phyloP scores from a whole-genome alignment of 2,113 vertebrate species.

The Hypanus sabinus region DNA sequence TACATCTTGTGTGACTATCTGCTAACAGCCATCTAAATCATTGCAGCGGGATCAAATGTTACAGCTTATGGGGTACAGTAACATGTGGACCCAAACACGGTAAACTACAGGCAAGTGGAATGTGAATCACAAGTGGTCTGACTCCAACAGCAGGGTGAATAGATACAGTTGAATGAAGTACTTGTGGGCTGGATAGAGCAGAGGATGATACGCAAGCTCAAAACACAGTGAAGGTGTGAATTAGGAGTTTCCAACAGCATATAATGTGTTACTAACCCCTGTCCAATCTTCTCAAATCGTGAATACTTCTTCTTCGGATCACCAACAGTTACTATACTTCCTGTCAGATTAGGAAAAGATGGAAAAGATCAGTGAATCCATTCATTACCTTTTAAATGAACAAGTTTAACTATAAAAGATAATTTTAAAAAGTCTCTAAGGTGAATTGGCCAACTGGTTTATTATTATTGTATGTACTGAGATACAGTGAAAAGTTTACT shows the following conservation, averaged over 20 bases:
- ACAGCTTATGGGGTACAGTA: not conserved
- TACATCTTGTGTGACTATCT: too few relatives aligned
- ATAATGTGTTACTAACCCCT: slow-evolving; percentile 69
- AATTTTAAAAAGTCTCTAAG: not conserved
- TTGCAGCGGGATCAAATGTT: too few relatives aligned
- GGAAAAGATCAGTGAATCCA: not conserved
- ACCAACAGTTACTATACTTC: slow-evolving; percentile 87
- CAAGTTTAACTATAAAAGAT: not conserved
- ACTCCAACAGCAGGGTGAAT: too few relatives aligned
- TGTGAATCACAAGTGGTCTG: not conserved
- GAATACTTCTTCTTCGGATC: slow-evolving; percentile 95
- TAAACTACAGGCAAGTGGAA: not conserved
- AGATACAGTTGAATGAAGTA: too few relatives aligned
- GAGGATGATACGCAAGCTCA: too few relatives aligned
- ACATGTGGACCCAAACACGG: not conserved
- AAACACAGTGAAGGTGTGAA: not conserved
- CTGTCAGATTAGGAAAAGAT: slow-evolving; percentile 47
- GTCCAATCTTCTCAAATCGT: slow-evolving; percentile 91
- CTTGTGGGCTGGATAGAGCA: too few relatives aligned
- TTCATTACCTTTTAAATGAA: not conserved
- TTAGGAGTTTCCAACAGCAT: not conserved
- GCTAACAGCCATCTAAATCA: too few relatives aligned
- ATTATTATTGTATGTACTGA: too few relatives aligned
- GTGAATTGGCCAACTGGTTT: too few relatives aligned
- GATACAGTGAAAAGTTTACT: too few relatives aligned